Percentiles rank a stretch among this genome's conserved stretches.
These are phyloP conservation scores for Piscicola geometra DNA, from an alignment of 2,888 invertebrate genomes.

Conservation along the genomic window DNA sequence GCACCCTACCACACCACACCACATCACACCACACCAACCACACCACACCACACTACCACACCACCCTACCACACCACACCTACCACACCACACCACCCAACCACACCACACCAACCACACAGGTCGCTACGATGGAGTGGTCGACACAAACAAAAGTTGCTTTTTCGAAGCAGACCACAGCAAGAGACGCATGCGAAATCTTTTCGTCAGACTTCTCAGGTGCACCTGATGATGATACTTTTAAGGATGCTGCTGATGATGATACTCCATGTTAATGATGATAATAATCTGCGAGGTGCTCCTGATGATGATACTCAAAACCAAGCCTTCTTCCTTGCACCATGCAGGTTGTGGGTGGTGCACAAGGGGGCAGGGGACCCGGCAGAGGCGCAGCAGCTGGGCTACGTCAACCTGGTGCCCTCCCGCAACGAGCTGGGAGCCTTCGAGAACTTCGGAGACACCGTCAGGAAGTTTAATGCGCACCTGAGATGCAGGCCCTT, in stretches of 20 bases:
- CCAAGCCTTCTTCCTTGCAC: too few relatives aligned
- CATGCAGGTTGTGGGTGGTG: constrained; percentile 45
- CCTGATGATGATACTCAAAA: too few relatives aligned
- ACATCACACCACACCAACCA: too few relatives aligned
- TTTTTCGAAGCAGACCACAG: constrained; percentile 46
- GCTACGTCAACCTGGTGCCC: constrained; percentile 45
- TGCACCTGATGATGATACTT: constrained; percentile 17
- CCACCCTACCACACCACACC: too few relatives aligned
- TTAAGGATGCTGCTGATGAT: background rate
- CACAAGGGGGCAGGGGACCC: constrained; percentile 41
- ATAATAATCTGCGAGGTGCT: too few relatives aligned
- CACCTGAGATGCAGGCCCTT: constrained; percentile 43
- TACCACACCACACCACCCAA: too few relatives aligned
- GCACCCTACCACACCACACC: too few relatives aligned
- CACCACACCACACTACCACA: too few relatives aligned
- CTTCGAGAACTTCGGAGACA: constrained; percentile 46
- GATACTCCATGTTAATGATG: too few relatives aligned
- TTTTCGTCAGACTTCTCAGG: constrained; percentile 45
- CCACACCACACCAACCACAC: background rate
- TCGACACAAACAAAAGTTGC: constrained; percentile 45
- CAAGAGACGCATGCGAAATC: constrained; percentile 44
- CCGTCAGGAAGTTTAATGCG: constrained; percentile 44
- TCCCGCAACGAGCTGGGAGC: constrained; percentile 42
- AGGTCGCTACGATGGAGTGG: constrained; percentile 44
- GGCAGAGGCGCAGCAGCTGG: constrained; percentile 43